Percentiles rank a stretch among this genome's conserved stretches.
Conservation (phyloP, 1,140 invertebrate genomes). For the Fopius arisanus region DNA sequence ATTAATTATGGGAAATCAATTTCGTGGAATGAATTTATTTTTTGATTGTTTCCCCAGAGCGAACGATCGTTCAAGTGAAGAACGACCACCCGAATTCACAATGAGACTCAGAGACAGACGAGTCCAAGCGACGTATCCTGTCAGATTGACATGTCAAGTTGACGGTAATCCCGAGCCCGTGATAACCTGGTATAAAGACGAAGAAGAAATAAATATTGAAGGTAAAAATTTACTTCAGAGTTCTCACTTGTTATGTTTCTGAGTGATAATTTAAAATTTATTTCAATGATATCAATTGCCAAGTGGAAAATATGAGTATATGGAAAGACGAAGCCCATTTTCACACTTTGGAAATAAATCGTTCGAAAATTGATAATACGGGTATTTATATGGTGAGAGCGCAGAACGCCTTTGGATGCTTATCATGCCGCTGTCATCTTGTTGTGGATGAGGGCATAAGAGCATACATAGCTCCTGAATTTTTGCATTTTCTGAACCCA, state of each 20-base stretch:
- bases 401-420: slow-evolving; percentile 81
- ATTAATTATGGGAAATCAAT: neutral
- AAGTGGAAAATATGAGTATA: slow-evolving; percentile 67
- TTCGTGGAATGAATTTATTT: neutral
- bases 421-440: slow-evolving; percentile 81
- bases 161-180: slow-evolving; percentile 78
- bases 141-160: slow-evolving; percentile 86
- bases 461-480: slow-evolving; percentile 81
- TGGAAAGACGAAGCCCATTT: slow-evolving; percentile 77
- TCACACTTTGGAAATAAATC: slow-evolving; percentile 84
- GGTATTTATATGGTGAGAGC: slow-evolving; percentile 84
- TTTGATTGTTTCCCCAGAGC: slow-evolving; percentile 27
- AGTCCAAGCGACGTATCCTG: slow-evolving; percentile 83
- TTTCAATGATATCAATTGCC: slow-evolving; percentile 20
- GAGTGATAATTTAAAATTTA: slow-evolving; percentile 6
- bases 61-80: slow-evolving; percentile 36
- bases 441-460: slow-evolving; percentile 86
- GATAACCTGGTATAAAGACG: slow-evolving; percentile 84
- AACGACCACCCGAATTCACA: slow-evolving; percentile 82
- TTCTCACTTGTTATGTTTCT: neutral
- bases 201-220: slow-evolving; percentile 65
- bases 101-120: slow-evolving; percentile 85
- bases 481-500: slow-evolving; percentile 73
- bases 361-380: slow-evolving; percentile 79
- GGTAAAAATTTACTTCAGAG: slow-evolving; percentile 53